phyloP scores from a whole-genome alignment of 2,888 invertebrate species.

The Lingula anatina region DNA sequence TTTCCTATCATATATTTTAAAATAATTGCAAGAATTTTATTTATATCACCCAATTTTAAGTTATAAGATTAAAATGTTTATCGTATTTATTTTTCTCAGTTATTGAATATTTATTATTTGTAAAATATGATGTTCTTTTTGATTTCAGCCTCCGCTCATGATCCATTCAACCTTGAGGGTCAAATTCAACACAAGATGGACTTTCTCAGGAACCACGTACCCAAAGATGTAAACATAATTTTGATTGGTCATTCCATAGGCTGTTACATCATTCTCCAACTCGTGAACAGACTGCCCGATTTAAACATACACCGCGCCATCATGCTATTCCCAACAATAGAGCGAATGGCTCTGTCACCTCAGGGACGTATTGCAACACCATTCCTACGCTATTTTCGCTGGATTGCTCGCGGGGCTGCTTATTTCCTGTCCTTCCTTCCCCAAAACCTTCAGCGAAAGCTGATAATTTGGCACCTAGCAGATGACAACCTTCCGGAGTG shows the following conservation, averaged over 20 bases:
- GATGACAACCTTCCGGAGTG: constrained; percentile 30
- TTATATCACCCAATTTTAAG: no score
- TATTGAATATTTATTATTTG: no score
- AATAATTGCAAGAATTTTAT: no score
- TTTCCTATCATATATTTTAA: no score
- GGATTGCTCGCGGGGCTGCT: constrained; percentile 36
- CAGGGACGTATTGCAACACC: constrained; percentile 69
- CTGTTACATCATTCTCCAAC: constrained; percentile 72
- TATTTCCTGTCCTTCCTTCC: constrained; percentile 34
- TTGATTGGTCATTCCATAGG: constrained; percentile 90
- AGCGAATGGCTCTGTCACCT: constrained; percentile 70
- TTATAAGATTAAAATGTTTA: no score
- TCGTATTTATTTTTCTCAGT: no score
- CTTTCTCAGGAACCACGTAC: constrained; percentile 71
- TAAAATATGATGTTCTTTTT: no score
- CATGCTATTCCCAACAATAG: constrained; percentile 81
- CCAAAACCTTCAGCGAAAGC: constrained; percentile 20
- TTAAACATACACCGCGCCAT: constrained; percentile 52
- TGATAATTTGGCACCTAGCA: constrained; percentile 40
- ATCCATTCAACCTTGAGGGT: constrained; percentile 64
- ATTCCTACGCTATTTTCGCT: constrained; percentile 56
- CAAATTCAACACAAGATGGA: constrained; percentile 75
- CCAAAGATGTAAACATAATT: constrained; percentile 64
- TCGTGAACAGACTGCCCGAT: constrained; percentile 58
- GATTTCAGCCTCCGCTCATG: no score